Base-by-base conservation (phyloP, 2,888 invertebrate species). In the Exephanes ischioxanthus region DNA sequence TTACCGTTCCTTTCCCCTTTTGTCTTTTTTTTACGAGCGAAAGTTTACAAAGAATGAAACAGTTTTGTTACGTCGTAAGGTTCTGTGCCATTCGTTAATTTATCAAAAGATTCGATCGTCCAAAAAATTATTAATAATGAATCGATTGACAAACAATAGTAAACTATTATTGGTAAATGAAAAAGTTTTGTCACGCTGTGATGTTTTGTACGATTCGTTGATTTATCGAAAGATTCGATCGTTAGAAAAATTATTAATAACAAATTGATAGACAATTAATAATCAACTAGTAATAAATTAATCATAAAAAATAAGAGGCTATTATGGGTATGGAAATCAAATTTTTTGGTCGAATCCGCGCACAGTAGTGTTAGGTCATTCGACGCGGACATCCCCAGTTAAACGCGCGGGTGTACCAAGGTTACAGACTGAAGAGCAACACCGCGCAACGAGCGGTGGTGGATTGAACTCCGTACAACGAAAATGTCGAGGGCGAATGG, bases 1-100 rank as follows among this genome's bases (percentile, higher is more conserved):
- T 90, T 88, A 88, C 89, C 89, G 90, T 91, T 91, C 89, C 91
- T 89, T 91, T 91, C 89, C 88, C 41, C 2, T 22, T 55, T 30
- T 30, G 26, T 26, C 5, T 30, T 5, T 30, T 30, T 19, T 6
- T 19, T 19, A 41, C 41, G 41, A 53, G 2, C 53, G 53, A 19
- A 53, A 19, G 53, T 11, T 16, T n/a, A 9, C 53, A 19, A 53
- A n/a, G 53, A 53, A n/a, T 53, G 53, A 53, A 53, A 6, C 16
- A 19, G 19, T 53, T 19, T 53, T 53, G 7, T 53, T 7, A 19
- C 19, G 19, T 53, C 7, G 2, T 16, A 19, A 53, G 53, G 16
- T 7, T 53, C 7, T 19, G 7, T 53, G 53, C 53, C 7, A 53
- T 19, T 6, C 53, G 19, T 7, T 53, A 19, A 19, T 19, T 53